phyloP scores from a whole-genome alignment of 1,140 invertebrate species.

The Steinernema feltiae region DNA sequence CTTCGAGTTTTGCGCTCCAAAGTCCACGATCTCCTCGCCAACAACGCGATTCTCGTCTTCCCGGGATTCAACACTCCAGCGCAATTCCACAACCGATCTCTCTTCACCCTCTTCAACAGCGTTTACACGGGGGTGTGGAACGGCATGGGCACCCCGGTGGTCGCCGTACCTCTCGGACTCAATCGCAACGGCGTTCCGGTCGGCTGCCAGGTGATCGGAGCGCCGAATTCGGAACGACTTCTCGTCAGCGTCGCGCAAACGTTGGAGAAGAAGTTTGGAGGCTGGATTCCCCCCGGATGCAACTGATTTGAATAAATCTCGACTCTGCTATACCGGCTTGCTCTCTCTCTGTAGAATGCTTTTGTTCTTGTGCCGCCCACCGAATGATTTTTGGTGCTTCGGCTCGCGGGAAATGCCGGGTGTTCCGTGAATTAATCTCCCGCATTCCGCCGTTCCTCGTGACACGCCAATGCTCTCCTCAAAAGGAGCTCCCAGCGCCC shows the following conservation, averaged over 20 bases:
- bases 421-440: too few relatives aligned
- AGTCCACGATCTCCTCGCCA: constrained; percentile 62
- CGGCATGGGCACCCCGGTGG: constrained; percentile 59
- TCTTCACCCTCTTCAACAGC: constrained; percentile 59
- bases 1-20: constrained; percentile 20
- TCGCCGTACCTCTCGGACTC: constrained; percentile 59
- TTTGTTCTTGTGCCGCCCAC: too few relatives aligned
- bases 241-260: constrained; percentile 76
- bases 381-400: too few relatives aligned
- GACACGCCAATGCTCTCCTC: too few relatives aligned
- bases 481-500: too few relatives aligned
- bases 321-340: too few relatives aligned
- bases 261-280: constrained; percentile 74
- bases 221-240: constrained; percentile 71
- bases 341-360: too few relatives aligned
- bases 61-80: constrained; percentile 56
- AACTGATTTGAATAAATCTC: too few relatives aligned
- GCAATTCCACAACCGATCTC: constrained; percentile 57
- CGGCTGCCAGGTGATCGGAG: constrained; percentile 67
- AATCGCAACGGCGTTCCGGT: constrained; percentile 46
- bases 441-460: too few relatives aligned
- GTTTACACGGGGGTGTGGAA: constrained; percentile 59
- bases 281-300: too few relatives aligned
- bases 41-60: constrained; percentile 59
- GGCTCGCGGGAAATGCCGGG: too few relatives aligned